These are phyloP conservation scores for Plecotus auritus DNA, from an alignment of 2,113 vertebrate species.

Conservation along the genomic window DNA sequence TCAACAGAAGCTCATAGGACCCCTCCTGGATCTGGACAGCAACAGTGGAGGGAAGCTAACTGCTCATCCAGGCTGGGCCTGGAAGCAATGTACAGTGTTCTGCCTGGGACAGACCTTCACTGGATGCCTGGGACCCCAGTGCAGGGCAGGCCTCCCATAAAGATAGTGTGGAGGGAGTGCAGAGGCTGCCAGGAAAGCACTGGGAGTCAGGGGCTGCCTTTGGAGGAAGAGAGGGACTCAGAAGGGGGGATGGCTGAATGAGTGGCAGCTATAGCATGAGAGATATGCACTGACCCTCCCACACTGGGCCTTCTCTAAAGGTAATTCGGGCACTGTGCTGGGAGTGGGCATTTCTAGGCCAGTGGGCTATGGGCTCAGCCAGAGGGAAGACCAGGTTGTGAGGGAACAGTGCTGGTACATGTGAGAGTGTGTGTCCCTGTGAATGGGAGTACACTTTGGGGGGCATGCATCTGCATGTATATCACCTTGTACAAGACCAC, in stretches of 20 bases:
- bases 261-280: neutral
- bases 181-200: neutral
- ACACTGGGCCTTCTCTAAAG: neutral
- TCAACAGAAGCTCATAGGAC: neutral
- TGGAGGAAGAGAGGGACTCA: neutral
- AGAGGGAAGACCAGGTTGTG: neutral
- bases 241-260: neutral
- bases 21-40: neutral
- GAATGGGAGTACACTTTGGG: neutral
- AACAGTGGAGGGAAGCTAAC: neutral
- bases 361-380: neutral
- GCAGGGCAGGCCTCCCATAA: neutral
- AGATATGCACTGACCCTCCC: fast-evolving
- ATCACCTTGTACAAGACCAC: neutral
- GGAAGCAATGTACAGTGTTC: neutral
- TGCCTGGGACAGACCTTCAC: neutral
- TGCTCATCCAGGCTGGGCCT: neutral
- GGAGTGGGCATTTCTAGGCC: neutral
- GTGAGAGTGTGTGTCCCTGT: neutral
- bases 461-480: neutral
- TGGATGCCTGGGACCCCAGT: neutral
- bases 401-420: neutral
- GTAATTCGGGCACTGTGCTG: neutral
- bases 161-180: neutral
- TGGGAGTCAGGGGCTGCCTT: neutral